Percentiles rank a stretch among this genome's conserved stretches.
These are phyloP conservation scores for Heliconius eleuchia DNA, from an alignment of 1,140 invertebrate genomes.

Conservation along the genomic window DNA sequence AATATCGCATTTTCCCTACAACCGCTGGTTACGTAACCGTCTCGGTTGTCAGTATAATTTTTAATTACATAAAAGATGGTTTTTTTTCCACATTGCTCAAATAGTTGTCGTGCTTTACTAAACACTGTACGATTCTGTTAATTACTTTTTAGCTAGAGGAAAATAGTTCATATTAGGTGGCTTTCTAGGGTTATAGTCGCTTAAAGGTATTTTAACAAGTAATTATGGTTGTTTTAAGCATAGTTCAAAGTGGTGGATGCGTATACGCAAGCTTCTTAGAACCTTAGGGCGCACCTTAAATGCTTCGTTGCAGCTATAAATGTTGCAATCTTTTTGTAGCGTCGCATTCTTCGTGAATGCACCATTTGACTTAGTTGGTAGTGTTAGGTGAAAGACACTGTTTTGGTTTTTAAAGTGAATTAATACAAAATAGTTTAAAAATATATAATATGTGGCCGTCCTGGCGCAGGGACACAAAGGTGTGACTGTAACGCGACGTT, in stretches of 20 bases:
- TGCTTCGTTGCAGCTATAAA: constrained; percentile 45
- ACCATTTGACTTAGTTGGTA: constrained; percentile 5
- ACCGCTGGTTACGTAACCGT: constrained; percentile 48
- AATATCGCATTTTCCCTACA: constrained; percentile 40
- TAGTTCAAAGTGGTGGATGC: constrained; percentile 26
- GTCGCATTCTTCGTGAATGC: constrained; percentile 22
- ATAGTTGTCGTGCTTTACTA: constrained; percentile 43
- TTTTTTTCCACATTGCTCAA: constrained; percentile 43
- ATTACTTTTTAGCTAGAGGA: background rate
- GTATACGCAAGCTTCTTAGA: constrained; percentile 47
- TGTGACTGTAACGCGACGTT: too few relatives aligned
- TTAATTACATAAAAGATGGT: constrained; percentile 50
- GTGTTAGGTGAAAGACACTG: background rate
- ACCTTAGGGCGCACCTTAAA: constrained; percentile 48
- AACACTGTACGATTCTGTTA: constrained; percentile 17
- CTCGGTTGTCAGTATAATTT: constrained; percentile 33
- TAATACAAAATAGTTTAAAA: background rate
- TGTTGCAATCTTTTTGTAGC: constrained; percentile 43
- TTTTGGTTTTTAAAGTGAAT: background rate
- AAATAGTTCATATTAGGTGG: background rate
- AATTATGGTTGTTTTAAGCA: constrained; percentile 14
- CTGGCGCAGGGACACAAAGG: too few relatives aligned
- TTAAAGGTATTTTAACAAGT: constrained; percentile 1
- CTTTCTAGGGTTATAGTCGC: background rate
- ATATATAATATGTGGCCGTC: too few relatives aligned